Conservation (phyloP, 2,888 invertebrate species). For the Stictocephala bisonia region DNA sequence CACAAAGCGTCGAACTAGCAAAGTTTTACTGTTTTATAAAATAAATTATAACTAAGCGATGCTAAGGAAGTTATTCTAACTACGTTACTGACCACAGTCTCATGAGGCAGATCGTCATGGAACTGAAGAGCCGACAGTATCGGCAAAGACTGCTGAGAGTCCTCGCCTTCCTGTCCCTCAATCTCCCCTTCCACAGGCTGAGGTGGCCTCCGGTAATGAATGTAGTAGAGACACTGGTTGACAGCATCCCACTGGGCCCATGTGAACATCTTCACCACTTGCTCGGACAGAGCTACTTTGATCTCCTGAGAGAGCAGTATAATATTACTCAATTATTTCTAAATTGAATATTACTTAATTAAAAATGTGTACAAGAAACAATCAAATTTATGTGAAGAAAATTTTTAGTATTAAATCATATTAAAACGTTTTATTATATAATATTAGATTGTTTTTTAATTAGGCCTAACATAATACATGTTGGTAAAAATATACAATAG, state of each 20-base stretch:
- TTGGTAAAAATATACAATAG: no score
- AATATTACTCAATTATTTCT: neutral
- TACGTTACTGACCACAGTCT: slow-evolving; percentile 86
- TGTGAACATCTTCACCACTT: slow-evolving; percentile 73
- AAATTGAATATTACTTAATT: neutral
- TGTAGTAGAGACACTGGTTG: slow-evolving; percentile 84
- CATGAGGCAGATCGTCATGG: slow-evolving; percentile 86
- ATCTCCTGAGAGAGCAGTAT: neutral
- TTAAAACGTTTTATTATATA: no score
- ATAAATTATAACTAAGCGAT: no score
- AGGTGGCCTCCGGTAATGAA: slow-evolving; percentile 79
- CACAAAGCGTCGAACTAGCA: no score
- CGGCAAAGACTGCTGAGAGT: slow-evolving; percentile 71
- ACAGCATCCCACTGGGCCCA: slow-evolving; percentile 91
- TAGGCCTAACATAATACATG: no score
- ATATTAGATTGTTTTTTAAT: no score
- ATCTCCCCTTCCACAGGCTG: slow-evolving; percentile 69
- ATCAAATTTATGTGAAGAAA: no score
- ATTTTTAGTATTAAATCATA: no score
- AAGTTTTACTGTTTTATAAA: no score
- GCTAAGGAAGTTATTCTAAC: no score
- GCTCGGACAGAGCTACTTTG: slow-evolving; percentile 42
- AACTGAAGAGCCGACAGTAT: slow-evolving; percentile 87
- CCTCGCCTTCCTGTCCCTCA: no score
- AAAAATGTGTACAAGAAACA: slow-evolving; percentile 58